Conservation (phyloP, 2,888 invertebrate species). For the Campoplex nolae region DNA sequence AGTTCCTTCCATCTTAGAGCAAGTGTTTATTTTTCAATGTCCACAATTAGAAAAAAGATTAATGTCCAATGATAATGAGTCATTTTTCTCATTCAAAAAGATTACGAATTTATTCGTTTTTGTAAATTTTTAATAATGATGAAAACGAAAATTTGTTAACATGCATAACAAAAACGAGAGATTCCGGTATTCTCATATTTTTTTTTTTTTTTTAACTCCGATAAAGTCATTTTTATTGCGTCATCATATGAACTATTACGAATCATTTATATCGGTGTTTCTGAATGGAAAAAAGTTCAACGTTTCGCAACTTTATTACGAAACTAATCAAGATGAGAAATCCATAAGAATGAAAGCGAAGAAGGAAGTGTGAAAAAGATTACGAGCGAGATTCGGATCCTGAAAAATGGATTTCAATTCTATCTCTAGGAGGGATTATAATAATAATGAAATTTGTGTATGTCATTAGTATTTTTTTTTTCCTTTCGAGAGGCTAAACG, state of each 20-base stretch:
- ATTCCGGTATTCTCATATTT: neutral
- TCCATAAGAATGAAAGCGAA: slow-evolving; percentile 46
- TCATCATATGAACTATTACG: neutral
- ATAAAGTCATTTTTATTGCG: neutral
- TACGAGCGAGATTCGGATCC: neutral
- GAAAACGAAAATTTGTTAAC: neutral
- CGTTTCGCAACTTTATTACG: slow-evolving; percentile 63
- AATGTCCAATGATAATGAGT: neutral
- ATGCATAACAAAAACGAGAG: neutral
- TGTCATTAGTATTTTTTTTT: slow-evolving; percentile 29
- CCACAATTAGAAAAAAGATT: neutral
- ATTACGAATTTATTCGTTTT: neutral
- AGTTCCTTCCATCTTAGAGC: neutral
- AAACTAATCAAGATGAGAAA: slow-evolving; percentile 47
- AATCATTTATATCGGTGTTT: neutral
- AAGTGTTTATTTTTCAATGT: neutral
- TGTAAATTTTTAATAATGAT: neutral
- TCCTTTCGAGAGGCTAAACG: slow-evolving; percentile 37
- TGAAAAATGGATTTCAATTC: slow-evolving; percentile 60
- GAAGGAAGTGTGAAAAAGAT: slow-evolving; percentile 21
- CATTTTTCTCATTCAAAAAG: neutral
- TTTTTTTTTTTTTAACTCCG: neutral
- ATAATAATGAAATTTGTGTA: slow-evolving; percentile 34
- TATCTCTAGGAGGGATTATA: slow-evolving; percentile 64
- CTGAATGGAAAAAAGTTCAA: slow-evolving; percentile 13